A percentile compares a stretch with the other conserved stretches of the same genome.
Evolutionary conservation across 2,888 invertebrate genomes (phyloP).

Genomic region (Hirtodrosophila duncani): DNA sequence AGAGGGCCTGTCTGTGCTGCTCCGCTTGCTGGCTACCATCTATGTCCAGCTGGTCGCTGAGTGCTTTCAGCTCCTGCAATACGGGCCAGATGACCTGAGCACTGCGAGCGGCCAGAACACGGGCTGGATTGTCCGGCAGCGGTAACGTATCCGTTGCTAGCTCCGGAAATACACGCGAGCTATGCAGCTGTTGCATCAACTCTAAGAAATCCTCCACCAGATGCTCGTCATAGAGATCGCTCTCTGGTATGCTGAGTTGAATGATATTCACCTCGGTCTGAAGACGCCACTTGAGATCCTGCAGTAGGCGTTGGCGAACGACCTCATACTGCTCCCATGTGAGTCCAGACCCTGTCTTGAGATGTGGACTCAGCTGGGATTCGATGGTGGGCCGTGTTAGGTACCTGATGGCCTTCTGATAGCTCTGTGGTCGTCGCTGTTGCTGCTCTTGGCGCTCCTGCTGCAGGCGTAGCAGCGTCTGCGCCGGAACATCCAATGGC

Average conservation of each 20-base stretch:
- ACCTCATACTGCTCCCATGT: constrained; percentile 47
- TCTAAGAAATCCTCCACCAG: constrained; percentile 66
- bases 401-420: constrained; percentile 44
- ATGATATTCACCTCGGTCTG: constrained; percentile 70
- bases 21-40: constrained; percentile 41
- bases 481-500: constrained; percentile 12
- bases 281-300: constrained; percentile 59
- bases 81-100: constrained; percentile 68
- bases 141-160: constrained; percentile 45
- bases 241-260: constrained; percentile 71
- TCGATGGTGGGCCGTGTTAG: constrained; percentile 36
- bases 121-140: constrained; percentile 58
- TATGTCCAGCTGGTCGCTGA: constrained; percentile 36
- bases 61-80: constrained; percentile 54
- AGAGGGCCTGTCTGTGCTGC: constrained; percentile 39
- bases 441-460: constrained; percentile 4
- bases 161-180: constrained; percentile 25
- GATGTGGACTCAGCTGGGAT: constrained; percentile 47
- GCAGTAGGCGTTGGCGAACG: constrained; percentile 43
- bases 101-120: constrained; percentile 66
- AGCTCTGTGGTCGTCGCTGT: constrained; percentile 19
- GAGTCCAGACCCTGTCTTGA: constrained; percentile 18
- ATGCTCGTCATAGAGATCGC: constrained; percentile 71
- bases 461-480: constrained; percentile 29
- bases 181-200: constrained; percentile 51